These are phyloP conservation scores for Pampusana beccarii DNA, from an alignment of 2,113 vertebrate species.

Conservation along the genomic window DNA sequence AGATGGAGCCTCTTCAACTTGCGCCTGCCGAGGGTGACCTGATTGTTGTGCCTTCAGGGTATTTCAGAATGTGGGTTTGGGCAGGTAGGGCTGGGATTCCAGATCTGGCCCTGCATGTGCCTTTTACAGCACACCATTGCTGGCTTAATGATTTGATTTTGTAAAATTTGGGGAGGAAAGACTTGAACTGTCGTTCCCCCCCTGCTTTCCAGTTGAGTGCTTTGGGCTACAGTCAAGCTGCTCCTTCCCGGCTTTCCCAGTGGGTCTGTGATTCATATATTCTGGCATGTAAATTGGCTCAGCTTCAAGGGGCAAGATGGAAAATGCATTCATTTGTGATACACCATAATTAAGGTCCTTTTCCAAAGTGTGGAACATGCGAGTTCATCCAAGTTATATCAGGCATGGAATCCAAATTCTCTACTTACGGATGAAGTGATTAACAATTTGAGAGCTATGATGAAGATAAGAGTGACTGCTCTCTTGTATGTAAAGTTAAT, in stretches of 20 bases:
- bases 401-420: neutral
- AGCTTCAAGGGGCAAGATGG: neutral
- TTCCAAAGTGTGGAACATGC: neutral
- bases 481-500: neutral
- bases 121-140: neutral
- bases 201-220: neutral
- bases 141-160: neutral
- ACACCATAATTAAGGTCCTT: neutral
- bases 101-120: neutral
- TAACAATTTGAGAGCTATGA: neutral
- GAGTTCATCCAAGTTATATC: neutral
- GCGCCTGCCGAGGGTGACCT: neutral
- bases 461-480: neutral
- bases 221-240: neutral
- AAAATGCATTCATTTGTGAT: neutral
- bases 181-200: neutral
- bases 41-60: neutral
- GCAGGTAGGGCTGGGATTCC: neutral
- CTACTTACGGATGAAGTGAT: neutral
- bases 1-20: neutral
- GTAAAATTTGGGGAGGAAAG: neutral
- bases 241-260: neutral
- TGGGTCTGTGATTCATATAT: neutral
- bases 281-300: neutral
- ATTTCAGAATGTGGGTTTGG: neutral